Percentiles rank a stretch among this genome's conserved stretches.
Conservation (phyloP, 37 sponge, comb jelly and placozoan species). For the Geodia barretti region DNA sequence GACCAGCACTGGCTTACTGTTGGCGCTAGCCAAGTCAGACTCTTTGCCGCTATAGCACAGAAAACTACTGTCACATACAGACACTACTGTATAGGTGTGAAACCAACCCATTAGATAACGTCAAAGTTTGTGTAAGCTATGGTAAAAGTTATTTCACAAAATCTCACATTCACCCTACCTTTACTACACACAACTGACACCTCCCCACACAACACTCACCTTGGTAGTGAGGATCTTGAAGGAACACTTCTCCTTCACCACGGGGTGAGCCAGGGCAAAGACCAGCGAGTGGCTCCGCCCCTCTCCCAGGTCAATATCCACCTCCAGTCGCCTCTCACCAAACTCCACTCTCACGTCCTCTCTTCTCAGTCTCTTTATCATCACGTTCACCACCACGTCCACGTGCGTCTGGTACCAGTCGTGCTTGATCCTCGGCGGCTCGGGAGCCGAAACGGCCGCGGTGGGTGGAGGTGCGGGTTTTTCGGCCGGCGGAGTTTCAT, state of each 20-base stretch:
- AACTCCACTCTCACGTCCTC: constrained; percentile 50
- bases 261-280: constrained; percentile 29
- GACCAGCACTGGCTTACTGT: too few relatives aligned
- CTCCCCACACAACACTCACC: too few relatives aligned
- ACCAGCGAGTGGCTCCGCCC: constrained; percentile 18
- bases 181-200: too few relatives aligned
- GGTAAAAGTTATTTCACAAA: too few relatives aligned
- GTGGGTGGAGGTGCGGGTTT: neutral
- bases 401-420: constrained; percentile 76
- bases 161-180: too few relatives aligned
- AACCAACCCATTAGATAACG: too few relatives aligned
- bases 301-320: constrained; percentile 5
- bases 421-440: constrained; percentile 17
- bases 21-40: too few relatives aligned
- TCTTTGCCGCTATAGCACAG: too few relatives aligned
- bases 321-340: constrained; percentile 20
- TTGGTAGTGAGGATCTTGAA: constrained; percentile 58
- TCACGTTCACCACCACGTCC: constrained; percentile 43
- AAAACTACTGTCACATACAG: too few relatives aligned
- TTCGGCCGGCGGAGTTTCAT: neutral
- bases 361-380: constrained; percentile 50
- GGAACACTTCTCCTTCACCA: constrained; percentile 14
- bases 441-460: neutral
- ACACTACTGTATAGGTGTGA: too few relatives aligned
- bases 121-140: too few relatives aligned